phyloP scores from a whole-genome alignment of 1,140 invertebrate species.

The Drosophila trapezifrons region DNA sequence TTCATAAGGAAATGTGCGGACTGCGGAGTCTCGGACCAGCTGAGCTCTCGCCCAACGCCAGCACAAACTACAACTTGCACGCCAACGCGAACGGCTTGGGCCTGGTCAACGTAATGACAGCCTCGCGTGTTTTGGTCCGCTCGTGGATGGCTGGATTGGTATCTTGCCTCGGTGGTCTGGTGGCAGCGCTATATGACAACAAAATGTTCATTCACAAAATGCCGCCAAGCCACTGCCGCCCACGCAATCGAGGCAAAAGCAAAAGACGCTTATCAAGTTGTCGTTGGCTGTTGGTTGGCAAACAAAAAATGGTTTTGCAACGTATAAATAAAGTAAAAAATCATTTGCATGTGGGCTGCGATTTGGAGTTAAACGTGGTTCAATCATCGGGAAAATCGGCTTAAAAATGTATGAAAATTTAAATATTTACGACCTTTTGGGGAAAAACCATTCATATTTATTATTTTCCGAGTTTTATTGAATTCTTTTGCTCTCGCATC shows the following conservation, averaged over 20 bases:
- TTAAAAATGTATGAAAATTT: conserved; percentile 25
- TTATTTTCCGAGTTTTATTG: background rate
- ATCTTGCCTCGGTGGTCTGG: conserved; percentile 5
- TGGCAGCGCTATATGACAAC: conserved; percentile 24
- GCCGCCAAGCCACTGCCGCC: conserved; percentile 53
- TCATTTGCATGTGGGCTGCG: conserved; percentile 56
- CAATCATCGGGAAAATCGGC: conserved; percentile 53
- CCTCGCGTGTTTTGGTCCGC: conserved; percentile 61
- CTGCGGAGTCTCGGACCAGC: conserved; percentile 15
- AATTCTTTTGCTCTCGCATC: background rate
- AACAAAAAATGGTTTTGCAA: conserved; percentile 45
- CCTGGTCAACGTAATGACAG: conserved; percentile 74
- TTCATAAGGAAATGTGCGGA: conserved; percentile 40
- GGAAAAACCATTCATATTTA: conserved; percentile 6
- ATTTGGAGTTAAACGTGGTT: conserved; percentile 41
- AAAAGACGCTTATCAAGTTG: conserved; percentile 73
- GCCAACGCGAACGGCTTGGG: conserved; percentile 51
- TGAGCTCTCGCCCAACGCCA: conserved; percentile 42
- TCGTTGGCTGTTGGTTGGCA: conserved; percentile 35
- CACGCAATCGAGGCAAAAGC: conserved; percentile 58
- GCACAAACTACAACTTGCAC: conserved; percentile 34
- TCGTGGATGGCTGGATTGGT: conserved; percentile 31
- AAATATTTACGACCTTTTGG: conserved; percentile 15
- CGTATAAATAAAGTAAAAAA: conserved; percentile 21
- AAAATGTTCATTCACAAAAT: conserved; percentile 70